Conservation (phyloP, 2,888 invertebrate species). For the Sphaerolaimus hirsutus region DNA sequence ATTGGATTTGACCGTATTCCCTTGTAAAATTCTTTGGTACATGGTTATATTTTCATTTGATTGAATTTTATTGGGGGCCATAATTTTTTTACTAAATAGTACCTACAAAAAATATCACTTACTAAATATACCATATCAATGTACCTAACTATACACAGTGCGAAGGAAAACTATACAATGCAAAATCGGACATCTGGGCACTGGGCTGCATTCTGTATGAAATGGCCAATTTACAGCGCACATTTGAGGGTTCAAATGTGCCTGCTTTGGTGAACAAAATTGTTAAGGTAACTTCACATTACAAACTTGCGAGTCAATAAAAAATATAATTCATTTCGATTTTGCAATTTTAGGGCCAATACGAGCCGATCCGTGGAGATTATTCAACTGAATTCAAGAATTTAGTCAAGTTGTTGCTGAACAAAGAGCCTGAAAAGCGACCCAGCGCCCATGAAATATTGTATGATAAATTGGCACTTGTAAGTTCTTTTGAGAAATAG, state of each 20-base stretch:
- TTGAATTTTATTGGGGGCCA: too few relatives aligned
- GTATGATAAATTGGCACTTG: too few relatives aligned
- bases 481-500: too few relatives aligned
- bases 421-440: constrained; percentile 38
- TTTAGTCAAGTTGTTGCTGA: constrained; percentile 39
- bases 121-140: too few relatives aligned
- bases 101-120: too few relatives aligned
- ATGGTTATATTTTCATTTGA: too few relatives aligned
- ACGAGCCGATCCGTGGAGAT: constrained; percentile 40
- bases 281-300: constrained; percentile 38
- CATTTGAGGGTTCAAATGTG: constrained; percentile 47
- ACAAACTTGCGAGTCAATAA: not conserved
- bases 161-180: constrained; percentile 48
- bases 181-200: constrained; percentile 54
- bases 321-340: not conserved
- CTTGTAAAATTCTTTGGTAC: too few relatives aligned
- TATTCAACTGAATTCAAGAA: constrained; percentile 42
- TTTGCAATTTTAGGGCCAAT: constrained; percentile 36
- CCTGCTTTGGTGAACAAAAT: constrained; percentile 49
- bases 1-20: too few relatives aligned
- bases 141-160: too few relatives aligned
- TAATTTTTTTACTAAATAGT: too few relatives aligned
- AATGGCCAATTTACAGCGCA: constrained; percentile 44
- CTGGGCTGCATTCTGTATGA: constrained; percentile 42
- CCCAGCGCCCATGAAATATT: constrained; percentile 37